phyloP scores from a whole-genome alignment of 2,797 vertebrate genomes.

The Acanthurus lineatus region DNA sequence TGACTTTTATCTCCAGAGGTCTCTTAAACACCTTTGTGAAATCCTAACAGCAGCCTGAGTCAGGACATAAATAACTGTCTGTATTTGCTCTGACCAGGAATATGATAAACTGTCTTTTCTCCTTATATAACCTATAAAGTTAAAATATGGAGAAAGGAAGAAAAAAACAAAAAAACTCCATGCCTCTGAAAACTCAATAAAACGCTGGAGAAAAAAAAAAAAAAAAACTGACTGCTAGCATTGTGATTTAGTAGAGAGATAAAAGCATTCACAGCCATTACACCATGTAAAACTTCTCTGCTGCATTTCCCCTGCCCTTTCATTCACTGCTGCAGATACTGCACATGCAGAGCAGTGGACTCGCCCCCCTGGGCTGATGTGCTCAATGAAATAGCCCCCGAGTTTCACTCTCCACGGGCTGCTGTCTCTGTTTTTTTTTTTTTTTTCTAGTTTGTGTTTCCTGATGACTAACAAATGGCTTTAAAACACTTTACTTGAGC shows the following conservation, averaged over 20 bases:
- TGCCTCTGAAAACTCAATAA: conserved; percentile 45
- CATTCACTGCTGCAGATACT: conserved; percentile 27
- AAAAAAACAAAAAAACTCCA: conserved; percentile 59
- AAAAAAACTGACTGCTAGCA: conserved; percentile 34
- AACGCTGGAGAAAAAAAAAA: conserved; percentile 9
- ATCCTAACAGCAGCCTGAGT: conserved; percentile 19
- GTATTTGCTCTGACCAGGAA: conserved; percentile 53
- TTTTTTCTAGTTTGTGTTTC: conserved; percentile 34
- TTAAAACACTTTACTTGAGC: conserved; percentile 65
- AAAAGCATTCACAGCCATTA: conserved; percentile 66
- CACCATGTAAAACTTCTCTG: conserved; percentile 63
- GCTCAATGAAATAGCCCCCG: conserved; percentile 51
- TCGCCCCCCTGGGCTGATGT: conserved; percentile 39
- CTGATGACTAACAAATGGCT: conserved; percentile 70
- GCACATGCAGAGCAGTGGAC: conserved; percentile 33
- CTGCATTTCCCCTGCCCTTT: conserved; percentile 65
- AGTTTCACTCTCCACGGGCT: conserved; percentile 49
- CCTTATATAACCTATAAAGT: conserved; percentile 48
- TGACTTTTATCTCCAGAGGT: neutral
- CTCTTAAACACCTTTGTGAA: conserved; percentile 27
- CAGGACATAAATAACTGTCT: conserved; percentile 26
- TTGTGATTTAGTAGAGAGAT: conserved; percentile 67
- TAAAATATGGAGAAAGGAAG: conserved; percentile 34
- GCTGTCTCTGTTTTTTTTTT: conserved; percentile 8
- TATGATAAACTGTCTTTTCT: conserved; percentile 33